A percentile compares a stretch with the other conserved stretches of the same genome.
phyloP scores from a whole-genome alignment of 2,888 invertebrate species.

The Onthophagus sagittarius region DNA sequence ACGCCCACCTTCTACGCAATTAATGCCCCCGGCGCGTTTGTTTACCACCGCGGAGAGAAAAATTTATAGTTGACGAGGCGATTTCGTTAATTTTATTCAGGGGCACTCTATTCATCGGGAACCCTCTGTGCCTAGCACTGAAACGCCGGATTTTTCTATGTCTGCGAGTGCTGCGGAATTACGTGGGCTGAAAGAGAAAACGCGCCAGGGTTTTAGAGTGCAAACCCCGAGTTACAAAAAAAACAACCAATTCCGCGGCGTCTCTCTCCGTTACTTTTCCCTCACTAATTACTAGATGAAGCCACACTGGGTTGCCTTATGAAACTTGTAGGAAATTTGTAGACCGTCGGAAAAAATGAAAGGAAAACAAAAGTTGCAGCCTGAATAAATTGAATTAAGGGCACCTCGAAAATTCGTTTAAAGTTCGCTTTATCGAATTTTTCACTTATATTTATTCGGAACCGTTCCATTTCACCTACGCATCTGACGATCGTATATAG shows the following conservation, averaged over 20 bases:
- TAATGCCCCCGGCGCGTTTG: slow-evolving; percentile 15
- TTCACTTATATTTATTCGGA: background rate
- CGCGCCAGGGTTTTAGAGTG: background rate
- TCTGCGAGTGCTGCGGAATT: background rate
- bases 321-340: background rate
- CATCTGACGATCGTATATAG: background rate
- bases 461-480: background rate
- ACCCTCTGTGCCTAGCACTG: background rate
- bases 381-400: background rate
- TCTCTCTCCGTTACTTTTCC: background rate
- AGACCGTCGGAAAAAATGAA: background rate
- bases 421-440: background rate
- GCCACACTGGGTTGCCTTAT: background rate
- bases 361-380: background rate
- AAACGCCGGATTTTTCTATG: background rate
- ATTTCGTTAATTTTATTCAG: slow-evolving; percentile 18
- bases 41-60: slow-evolving; percentile 13
- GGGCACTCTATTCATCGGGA: slow-evolving; percentile 17
- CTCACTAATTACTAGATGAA: background rate
- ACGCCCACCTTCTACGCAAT: slow-evolving; percentile 11
- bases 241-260: background rate
- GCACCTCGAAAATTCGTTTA: background rate
- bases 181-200: background rate
- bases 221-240: background rate
- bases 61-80: slow-evolving; percentile 17